phyloP scores from a whole-genome alignment of 2,797 vertebrate species.

The Varecia variegata region DNA sequence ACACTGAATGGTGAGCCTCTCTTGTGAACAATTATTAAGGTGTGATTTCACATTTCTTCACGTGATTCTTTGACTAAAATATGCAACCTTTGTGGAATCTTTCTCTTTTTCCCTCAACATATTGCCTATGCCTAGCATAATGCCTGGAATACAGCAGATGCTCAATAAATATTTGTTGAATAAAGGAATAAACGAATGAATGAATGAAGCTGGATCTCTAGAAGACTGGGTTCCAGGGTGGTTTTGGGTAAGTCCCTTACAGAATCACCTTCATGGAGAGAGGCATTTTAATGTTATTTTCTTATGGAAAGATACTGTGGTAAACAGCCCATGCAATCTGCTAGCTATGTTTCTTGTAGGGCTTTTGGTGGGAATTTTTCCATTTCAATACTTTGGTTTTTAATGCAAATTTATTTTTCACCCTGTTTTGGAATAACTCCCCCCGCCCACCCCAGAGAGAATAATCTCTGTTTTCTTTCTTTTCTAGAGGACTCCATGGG shows the following conservation, averaged over 20 bases:
- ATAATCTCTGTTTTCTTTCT: slow-evolving; percentile 53
- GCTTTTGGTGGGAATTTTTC: neutral
- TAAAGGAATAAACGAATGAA: neutral
- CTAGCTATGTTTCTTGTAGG: slow-evolving; percentile 29
- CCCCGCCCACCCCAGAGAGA: no score
- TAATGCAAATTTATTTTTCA: slow-evolving; percentile 43
- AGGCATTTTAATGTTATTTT: neutral
- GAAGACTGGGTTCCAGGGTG: neutral
- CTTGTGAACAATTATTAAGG: neutral
- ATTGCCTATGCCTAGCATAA: neutral
- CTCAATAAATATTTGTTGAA: neutral
- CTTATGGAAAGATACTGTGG: neutral
- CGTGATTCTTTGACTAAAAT: slow-evolving; percentile 22
- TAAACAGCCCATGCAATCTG: neutral
- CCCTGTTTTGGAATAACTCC: slow-evolving; percentile 58
- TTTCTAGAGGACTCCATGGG: neutral
- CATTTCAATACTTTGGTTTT: slow-evolving; percentile 42
- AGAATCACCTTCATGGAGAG: neutral
- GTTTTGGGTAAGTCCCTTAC: neutral
- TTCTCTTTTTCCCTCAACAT: neutral
- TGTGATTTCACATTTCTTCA: slow-evolving; percentile 2
- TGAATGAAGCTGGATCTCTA: neutral
- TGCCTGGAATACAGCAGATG: neutral
- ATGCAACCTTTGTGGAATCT: neutral
- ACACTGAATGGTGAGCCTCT: neutral